Evolutionary conservation across 2,113 vertebrate genomes (phyloP).

Genomic region (Rhinolophus sinicus): DNA sequence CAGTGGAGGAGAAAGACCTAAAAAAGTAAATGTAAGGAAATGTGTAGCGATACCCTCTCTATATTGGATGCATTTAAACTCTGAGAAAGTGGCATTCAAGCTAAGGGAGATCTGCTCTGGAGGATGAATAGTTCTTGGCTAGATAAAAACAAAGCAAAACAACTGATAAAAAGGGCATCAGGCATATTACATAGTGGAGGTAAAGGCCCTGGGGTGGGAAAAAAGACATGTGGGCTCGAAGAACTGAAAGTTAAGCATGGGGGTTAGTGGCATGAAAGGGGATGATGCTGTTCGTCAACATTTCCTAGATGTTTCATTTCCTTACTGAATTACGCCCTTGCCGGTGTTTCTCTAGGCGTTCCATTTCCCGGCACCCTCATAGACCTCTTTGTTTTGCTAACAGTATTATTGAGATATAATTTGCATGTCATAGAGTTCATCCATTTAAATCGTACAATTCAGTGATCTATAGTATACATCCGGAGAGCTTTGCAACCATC

Average conservation of each 20-base stretch:
- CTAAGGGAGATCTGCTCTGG: not conserved
- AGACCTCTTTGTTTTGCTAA: not conserved
- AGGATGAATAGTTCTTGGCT: not conserved
- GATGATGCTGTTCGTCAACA: not conserved
- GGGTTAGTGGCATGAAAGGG: not conserved
- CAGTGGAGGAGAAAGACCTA: not conserved
- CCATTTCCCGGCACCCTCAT: not conserved
- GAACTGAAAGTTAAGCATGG: not conserved
- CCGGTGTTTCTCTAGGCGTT: not conserved
- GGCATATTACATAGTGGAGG: not conserved
- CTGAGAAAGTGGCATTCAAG: not conserved
- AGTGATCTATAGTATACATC: not conserved
- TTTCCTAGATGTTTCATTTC: not conserved
- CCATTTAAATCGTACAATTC: not conserved
- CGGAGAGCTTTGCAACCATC: not conserved
- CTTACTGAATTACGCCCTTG: not conserved
- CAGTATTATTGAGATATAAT: conserved; percentile 29
- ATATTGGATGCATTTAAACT: not conserved
- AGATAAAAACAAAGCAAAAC: not conserved
- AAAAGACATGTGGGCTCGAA: not conserved
- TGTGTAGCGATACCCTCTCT: not conserved
- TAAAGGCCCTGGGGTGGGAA: not conserved
- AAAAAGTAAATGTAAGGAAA: not conserved
- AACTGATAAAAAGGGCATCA: not conserved
- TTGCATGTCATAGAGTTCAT: not conserved